Conservation (phyloP, 2,797 vertebrate genomes). For the Chanos chanos region DNA sequence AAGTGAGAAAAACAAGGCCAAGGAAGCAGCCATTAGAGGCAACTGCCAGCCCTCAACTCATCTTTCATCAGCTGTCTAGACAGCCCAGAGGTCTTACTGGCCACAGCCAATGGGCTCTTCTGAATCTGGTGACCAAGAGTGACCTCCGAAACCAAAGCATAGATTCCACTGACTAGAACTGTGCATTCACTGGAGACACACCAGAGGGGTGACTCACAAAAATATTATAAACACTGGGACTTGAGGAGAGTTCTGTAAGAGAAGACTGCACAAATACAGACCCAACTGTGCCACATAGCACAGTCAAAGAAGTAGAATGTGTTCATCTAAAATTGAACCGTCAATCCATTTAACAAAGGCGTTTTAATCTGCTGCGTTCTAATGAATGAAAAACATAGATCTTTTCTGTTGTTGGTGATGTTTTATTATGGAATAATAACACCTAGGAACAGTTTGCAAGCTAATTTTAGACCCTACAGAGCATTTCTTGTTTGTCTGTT, state of each 20-base stretch:
- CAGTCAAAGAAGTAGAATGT: background rate
- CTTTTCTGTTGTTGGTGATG: background rate
- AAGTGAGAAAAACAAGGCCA: conserved; percentile 18
- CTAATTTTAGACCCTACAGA: conserved; percentile 65
- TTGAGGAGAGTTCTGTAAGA: too few species aligned
- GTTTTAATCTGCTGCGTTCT: background rate
- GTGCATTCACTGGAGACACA: background rate
- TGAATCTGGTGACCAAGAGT: conserved; percentile 20
- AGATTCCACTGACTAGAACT: conserved; percentile 11
- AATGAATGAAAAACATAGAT: background rate
- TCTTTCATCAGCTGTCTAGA: conserved; percentile 67
- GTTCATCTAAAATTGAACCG: background rate
- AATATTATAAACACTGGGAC: background rate
- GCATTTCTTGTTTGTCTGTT: conserved; percentile 76
- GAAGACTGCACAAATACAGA: too few species aligned
- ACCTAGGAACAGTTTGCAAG: conserved; percentile 56
- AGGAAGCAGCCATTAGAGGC: conserved; percentile 37
- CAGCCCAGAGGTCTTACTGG: conserved; percentile 47
- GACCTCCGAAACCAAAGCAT: conserved; percentile 16
- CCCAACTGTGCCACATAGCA: too few species aligned
- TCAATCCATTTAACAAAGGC: background rate
- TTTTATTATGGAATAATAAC: conserved; percentile 60
- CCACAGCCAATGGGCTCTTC: conserved; percentile 28
- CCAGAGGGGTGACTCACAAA: background rate
- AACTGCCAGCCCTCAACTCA: conserved; percentile 49